Base-by-base conservation (phyloP, 1,140 invertebrate species). In the Helicoverpa zea region DNA sequence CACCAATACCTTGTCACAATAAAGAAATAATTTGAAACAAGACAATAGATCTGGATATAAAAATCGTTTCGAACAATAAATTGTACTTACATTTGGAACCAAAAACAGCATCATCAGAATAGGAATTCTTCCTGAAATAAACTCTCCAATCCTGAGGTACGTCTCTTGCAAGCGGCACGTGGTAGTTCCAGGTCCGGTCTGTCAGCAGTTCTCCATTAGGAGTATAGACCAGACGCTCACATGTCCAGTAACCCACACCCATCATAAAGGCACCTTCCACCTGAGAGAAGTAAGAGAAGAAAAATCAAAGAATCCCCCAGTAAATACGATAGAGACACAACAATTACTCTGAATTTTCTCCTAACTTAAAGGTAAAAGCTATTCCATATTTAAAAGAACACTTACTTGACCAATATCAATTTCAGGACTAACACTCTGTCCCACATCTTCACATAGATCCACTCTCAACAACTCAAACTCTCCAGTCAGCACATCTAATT, bases 71-170 rank as follows among this genome's bases (percentile, higher is more conserved):
- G 5, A 43, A 43, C 35, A 35, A 7, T 35, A 30, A 64, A 35
- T 47, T 52, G 2, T 64, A 56, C 73, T 75, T 61, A 61, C 56
- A 95, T 96, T 97, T 97, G 2, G 97, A 96, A 56, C 96, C 90
- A 2, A 97, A 89, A 72, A 97, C 94, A 58, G 96, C 96, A 2
- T 92, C 52, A 2, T 94, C 92, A 92, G 97, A 97, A 30, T 95
- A 92, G 5, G 96, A 94, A 87, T 97, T 96, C 82, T 95, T 95
- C 68, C 96, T 89, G 16, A 98, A 95, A 51, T 96, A 96, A 10
- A 98, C 93, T 47, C 97, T 95, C 88, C 98, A 97, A 94, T 98
- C 97, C n/a, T 97, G 96, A 10, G 98, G 98, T 83, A 98, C 98
- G 87, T 98, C 98, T 89, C 97, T 97, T 1, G 96, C 96, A 14